A percentile compares a stretch with the other conserved stretches of the same genome.
Conservation (phyloP, 1,140 invertebrate genomes). For the Oncopodura yosiiana region DNA sequence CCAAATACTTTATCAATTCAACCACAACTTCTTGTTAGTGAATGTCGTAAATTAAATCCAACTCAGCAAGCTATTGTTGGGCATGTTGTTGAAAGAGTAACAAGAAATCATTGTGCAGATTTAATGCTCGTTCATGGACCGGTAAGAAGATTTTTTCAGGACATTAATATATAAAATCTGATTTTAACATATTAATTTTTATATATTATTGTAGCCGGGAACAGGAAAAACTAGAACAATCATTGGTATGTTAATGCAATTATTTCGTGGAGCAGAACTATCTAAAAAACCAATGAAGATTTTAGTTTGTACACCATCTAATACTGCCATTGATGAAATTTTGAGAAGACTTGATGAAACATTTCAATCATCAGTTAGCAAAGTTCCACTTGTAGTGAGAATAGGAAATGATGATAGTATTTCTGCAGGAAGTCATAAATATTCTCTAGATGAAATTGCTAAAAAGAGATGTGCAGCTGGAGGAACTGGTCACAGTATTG, state of each 20-base stretch:
- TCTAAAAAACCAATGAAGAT: constrained; percentile 9
- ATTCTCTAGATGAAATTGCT: too few species aligned
- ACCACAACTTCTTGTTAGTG: too few species aligned
- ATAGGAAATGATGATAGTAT: too few species aligned
- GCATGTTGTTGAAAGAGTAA: too few species aligned
- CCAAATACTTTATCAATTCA: too few species aligned
- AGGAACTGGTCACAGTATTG: too few species aligned
- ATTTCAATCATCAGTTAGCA: too few species aligned
- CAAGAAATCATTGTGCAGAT: constrained; percentile 19
- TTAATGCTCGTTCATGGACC: constrained; percentile 31
- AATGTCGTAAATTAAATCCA: too few species aligned
- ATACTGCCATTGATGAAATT: constrained; percentile 32
- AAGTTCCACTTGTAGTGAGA: too few species aligned
- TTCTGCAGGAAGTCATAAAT: too few species aligned
- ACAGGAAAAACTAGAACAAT: constrained; percentile 32
- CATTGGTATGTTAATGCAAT: constrained; percentile 24
- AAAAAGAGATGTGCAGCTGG: too few species aligned
- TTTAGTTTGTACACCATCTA: constrained; percentile 30
- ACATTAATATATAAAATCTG: not conserved
- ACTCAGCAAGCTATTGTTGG: too few species aligned
- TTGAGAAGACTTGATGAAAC: constrained; percentile 12
- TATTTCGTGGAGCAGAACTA: constrained; percentile 1
- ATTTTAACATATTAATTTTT: not conserved
- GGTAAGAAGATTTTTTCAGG: constrained; percentile 12
- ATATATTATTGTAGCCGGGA: not conserved